phyloP scores from a whole-genome alignment of 2,888 invertebrate species.

The Acleris cristana region DNA sequence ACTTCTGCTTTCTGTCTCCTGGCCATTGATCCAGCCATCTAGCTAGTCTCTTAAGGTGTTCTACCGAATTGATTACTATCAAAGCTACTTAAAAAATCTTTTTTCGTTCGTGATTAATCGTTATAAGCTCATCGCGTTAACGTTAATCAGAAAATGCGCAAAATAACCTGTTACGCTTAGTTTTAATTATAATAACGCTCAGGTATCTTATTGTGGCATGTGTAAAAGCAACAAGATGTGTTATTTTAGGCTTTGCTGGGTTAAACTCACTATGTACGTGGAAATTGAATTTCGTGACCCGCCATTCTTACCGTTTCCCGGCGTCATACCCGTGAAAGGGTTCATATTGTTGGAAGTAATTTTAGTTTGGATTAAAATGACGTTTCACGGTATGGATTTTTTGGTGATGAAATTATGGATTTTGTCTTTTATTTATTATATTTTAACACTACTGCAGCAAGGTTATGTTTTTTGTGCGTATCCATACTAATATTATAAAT shows the following conservation, averaged over 20 bases:
- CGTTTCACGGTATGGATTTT: background rate
- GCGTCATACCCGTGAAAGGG: slow-evolving; percentile 13
- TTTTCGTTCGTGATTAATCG: no score
- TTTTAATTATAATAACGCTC: background rate
- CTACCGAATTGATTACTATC: no score
- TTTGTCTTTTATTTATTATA: no score
- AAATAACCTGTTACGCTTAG: background rate
- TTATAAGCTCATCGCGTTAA: no score
- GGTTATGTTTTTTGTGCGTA: no score
- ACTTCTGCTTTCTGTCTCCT: no score
- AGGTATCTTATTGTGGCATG: background rate
- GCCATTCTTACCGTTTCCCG: slow-evolving; percentile 17
- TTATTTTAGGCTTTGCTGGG: slow-evolving; percentile 32
- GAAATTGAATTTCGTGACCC: slow-evolving; percentile 31
- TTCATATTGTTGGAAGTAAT: slow-evolving; percentile 30
- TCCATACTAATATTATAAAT: no score
- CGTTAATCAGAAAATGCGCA: background rate
- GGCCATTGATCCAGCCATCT: no score
- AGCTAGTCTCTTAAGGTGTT: no score
- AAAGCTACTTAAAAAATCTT: no score
- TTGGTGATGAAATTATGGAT: background rate
- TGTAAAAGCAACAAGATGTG: slow-evolving; percentile 8
- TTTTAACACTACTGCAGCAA: no score
- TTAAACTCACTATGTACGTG: slow-evolving; percentile 11
- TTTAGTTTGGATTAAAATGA: slow-evolving; percentile 24